Evolutionary conservation across 2,797 vertebrate genomes (phyloP).

Genomic region (Pangasius mekongensis): DNA sequence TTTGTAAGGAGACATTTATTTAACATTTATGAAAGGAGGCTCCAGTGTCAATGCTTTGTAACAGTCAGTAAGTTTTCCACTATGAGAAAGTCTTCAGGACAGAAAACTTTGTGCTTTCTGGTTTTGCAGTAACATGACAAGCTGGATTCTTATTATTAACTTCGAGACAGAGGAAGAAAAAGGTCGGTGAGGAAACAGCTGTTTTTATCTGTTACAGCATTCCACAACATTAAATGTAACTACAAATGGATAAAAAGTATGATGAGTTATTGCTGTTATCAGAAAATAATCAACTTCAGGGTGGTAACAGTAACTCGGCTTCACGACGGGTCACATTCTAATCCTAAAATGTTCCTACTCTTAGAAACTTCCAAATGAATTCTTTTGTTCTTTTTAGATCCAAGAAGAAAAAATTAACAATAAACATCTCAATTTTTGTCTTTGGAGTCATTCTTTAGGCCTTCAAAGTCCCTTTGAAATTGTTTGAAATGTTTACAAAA

Average conservation of each 20-base stretch:
- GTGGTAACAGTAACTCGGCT: too few relatives aligned
- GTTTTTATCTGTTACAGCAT: neutral
- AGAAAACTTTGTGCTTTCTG: neutral
- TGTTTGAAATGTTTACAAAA: constrained; percentile 13
- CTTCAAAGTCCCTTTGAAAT: constrained; percentile 46
- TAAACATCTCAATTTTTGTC: constrained; percentile 43
- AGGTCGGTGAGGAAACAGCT: neutral
- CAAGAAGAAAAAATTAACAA: constrained; percentile 3
- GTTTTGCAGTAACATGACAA: neutral
- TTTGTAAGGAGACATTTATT: too few relatives aligned
- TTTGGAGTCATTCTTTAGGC: constrained; percentile 19
- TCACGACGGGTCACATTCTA: neutral
- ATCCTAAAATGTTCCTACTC: neutral
- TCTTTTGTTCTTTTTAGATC: neutral
- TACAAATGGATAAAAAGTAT: too few relatives aligned
- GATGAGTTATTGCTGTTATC: too few relatives aligned
- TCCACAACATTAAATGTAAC: too few relatives aligned
- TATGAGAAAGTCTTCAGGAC: neutral
- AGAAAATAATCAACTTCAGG: too few relatives aligned
- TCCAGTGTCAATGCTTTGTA: neutral
- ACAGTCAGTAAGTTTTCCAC: too few relatives aligned
- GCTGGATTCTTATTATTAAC: neutral
- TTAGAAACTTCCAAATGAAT: neutral
- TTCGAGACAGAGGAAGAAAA: neutral
- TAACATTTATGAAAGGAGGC: too few relatives aligned